Percentiles rank a stretch among this genome's conserved stretches.
Conservation (phyloP, 2,888 invertebrate genomes). For the Clostera curtula region DNA sequence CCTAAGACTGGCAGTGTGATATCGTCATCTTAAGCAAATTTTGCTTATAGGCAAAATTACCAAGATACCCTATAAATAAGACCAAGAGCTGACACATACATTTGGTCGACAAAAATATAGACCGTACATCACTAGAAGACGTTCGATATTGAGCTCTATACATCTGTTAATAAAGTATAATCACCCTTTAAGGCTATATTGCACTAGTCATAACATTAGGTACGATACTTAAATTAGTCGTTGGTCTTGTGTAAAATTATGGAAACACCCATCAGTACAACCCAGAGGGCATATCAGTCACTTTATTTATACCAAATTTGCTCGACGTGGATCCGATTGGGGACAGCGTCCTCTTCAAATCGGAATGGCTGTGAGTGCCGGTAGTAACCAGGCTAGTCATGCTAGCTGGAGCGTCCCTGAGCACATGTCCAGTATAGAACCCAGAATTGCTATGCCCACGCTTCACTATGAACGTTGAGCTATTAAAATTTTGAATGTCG, state of each 20-base stretch:
- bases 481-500: constrained; percentile 54
- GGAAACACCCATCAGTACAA: constrained; percentile 69
- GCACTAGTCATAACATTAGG: constrained; percentile 61
- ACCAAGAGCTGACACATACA: too few relatives aligned
- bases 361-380: constrained; percentile 61
- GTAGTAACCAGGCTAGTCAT: constrained; percentile 64
- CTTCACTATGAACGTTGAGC: constrained; percentile 76
- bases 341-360: constrained; percentile 59
- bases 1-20: constrained; percentile 16
- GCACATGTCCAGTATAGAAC: constrained; percentile 76
- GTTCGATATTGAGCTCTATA: constrained; percentile 10
- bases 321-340: constrained; percentile 48
- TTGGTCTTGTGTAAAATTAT: constrained; percentile 54
- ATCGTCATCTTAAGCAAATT: constrained; percentile 66
- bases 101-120: too few relatives aligned
- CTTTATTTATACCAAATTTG: constrained; percentile 72
- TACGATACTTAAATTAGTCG: constrained; percentile 67
- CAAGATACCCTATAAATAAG: constrained; percentile 48
- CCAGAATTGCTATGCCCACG: constrained; percentile 78
- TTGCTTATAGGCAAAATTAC: constrained; percentile 68
- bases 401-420: constrained; percentile 63
- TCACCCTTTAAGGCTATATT: constrained; percentile 49
- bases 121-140: constrained; percentile 19
- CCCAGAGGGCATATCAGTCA: constrained; percentile 84
- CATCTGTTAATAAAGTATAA: constrained; percentile 18